Evolutionary conservation across 1,140 invertebrate genomes (phyloP), one percentile per base, ranked within the genome.

Genomic region (Stenopsyche tienmushanensis): DNA sequence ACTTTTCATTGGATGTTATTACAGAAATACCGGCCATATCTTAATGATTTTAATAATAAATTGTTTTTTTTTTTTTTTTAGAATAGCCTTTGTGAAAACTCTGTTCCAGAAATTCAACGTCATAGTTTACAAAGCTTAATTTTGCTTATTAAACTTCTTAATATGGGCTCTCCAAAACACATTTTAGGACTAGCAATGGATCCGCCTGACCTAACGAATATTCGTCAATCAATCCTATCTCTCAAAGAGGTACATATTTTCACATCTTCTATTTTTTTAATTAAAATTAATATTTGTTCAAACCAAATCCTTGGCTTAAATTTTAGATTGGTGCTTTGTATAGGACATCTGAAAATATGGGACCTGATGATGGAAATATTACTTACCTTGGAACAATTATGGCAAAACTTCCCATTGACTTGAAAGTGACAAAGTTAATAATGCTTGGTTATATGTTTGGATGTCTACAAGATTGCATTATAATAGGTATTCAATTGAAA

Each of bases 401-500:
- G 86, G 86, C 90, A 0, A 76, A 77, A 45, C 77, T 98, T 34
- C 96, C 96, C 0, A 71, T 98, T 0, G 91, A 96, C 73, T 86
- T 95, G 10, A 83, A 85, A 42, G 73, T 96, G 2, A 84, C 90
- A 9, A 95, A 96, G 73, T 78, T 98, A 0, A 91, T 99, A 39
- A 80, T 94, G 41, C 77, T 98, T 0, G 96, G 96, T 1, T 87
- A 95, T 75, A 85, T 92, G 13, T 97, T 93, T 73, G 92, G 90
- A 59, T 84, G 92, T 34, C 75, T 97, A 0, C 86, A 92, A 23
- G 94, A 97, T 66, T 81, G 87, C 8, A 86, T 98, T 26, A 90
- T 96, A 55, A 97, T 98, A 74, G 93, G 91, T 92, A 76, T n/a
- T n/a, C n/a, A n/a, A n/a, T n/a, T n/a, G n/a, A n/a, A n/a, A n/a